Evolutionary conservation across 1,140 invertebrate genomes (phyloP), one percentile per base, ranked within the genome.

Genomic region (Oncopodura yosiiana): DNA sequence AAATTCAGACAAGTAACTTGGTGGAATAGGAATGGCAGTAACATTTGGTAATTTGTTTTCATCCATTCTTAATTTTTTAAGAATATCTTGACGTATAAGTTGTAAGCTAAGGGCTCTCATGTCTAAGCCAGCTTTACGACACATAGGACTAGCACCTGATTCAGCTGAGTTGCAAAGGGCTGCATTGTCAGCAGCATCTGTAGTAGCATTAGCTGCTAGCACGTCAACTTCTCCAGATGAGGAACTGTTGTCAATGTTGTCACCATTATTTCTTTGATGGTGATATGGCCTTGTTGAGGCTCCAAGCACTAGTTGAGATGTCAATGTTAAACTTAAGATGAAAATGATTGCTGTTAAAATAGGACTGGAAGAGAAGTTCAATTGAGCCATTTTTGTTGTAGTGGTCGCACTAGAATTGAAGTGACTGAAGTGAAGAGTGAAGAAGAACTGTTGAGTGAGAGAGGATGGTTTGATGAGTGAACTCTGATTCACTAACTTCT

Each of bases 11-110:
- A 64, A 46, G 45, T 64, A 64, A 18, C 30, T 32, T 6, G 41
- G 45, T 44, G 62, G 58, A 39, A 64, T 58, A 2, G 45, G 52
- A 34, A 55, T 56, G 21, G 50, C 54, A 8, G 48, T 58, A 2
- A 59, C 48, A 36, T 64, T 64, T 9, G 62, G 62, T 14, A 64
- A 49, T 14, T 53, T 27, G 32, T 61, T 64, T 39, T 61, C 53
- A 48, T 64, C 62, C 58, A 64, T 23, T n/a, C 56, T 32, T 1
- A 64, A 34, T 49, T 59, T 64, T 32, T 53, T 53, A 5, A 64
- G 48, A 29, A 64, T 64, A 29, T 64, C 62, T 19, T 61, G 48
- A 27, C 51, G 44, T 29, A 64, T 64, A 4, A 61, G 39, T 39
- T 58, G 18, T 18, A 64, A 29, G 29, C 49, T 58, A 6, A 61